Evolutionary conservation across 2,888 invertebrate genomes (phyloP), one percentile per base, ranked within the genome.

Genomic region (Troides oblongomaculatus): DNA sequence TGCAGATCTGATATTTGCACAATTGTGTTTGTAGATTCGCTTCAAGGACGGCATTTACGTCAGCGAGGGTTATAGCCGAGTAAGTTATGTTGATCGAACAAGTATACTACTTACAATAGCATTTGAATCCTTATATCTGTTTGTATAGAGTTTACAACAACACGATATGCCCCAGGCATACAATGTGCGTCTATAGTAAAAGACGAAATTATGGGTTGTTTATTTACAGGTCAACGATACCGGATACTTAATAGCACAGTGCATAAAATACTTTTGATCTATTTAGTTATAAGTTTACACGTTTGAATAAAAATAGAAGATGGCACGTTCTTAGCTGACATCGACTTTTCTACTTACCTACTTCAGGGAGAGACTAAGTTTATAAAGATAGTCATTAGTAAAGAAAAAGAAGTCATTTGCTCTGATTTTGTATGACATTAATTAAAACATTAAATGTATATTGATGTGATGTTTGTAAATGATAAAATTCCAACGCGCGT

Each of bases 21-120:
- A 88, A 88, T 86, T 88, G 86, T 87, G 87, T 85, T 86, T 86
- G 85, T 87, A 84, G 84, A 84, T 85, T 85, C 82, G 83, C 81
- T 83, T 78, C 90, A 91, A 91, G 91, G 90, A 89, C 90, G 81
- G 75, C 65, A 80, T 84, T 90, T 88, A 86, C 90, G 90, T 90
- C 90, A 90, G 77, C 75, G 78, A 72, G 78, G 80, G 78, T 82
- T 82, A 83, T 84, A 81, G 81, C 79, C 80, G 80, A 78, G 76
- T 72, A 53, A 70, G 73, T 66, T 71, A 75, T 76, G 69, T 71
- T 36, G 74, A 78, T 80, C 69, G 74, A 75, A 67, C 46, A 71
- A 70, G 63, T 70, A 74, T 43, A 25, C 12, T 46, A 46, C 46
- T 12, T 53, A 63, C 74, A 78, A 76, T 72, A 67, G 77, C 71